phyloP scores from a whole-genome alignment of 2,888 invertebrate genomes.

The Strigamia crassipes region DNA sequence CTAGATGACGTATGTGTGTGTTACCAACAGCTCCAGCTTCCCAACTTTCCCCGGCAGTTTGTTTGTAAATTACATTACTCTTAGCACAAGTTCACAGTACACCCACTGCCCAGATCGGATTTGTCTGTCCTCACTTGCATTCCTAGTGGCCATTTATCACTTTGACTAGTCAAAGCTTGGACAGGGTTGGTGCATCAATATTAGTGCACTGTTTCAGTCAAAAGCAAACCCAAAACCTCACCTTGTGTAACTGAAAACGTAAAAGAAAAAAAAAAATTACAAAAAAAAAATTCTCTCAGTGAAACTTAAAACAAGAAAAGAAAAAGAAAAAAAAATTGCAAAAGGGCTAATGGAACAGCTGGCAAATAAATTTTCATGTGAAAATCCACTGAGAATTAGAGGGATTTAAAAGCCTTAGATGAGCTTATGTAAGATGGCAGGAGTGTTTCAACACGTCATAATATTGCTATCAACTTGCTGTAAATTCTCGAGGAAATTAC shows the following conservation, averaged over 20 bases:
- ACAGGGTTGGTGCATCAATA: background rate
- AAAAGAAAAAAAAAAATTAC: background rate
- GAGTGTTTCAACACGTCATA: conserved; percentile 38
- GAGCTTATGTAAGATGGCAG: conserved; percentile 22
- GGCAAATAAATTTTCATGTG: conserved; percentile 24
- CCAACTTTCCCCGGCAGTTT: conserved; percentile 15
- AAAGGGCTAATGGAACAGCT: conserved; percentile 38
- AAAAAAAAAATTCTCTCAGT: background rate
- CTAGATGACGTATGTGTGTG: conserved; percentile 14
- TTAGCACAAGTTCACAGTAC: conserved; percentile 1
- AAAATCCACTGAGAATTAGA: conserved; percentile 26
- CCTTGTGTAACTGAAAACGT: background rate
- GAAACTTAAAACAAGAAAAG: background rate
- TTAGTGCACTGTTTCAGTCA: background rate
- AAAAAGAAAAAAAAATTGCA: background rate
- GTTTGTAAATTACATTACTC: conserved; percentile 40
- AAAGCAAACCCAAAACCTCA: background rate
- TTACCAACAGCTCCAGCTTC: conserved; percentile 8
- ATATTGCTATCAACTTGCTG: background rate
- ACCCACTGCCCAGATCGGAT: conserved; percentile 40
- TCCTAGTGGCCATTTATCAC: conserved; percentile 17
- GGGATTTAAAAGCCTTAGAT: conserved; percentile 22
- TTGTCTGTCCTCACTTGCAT: conserved; percentile 36
- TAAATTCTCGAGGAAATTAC: background rate
- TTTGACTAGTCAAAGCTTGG: background rate